These are phyloP conservation scores for Osmerus eperlanus DNA, from an alignment of 2,113 vertebrate species.

Conservation along the genomic window DNA sequence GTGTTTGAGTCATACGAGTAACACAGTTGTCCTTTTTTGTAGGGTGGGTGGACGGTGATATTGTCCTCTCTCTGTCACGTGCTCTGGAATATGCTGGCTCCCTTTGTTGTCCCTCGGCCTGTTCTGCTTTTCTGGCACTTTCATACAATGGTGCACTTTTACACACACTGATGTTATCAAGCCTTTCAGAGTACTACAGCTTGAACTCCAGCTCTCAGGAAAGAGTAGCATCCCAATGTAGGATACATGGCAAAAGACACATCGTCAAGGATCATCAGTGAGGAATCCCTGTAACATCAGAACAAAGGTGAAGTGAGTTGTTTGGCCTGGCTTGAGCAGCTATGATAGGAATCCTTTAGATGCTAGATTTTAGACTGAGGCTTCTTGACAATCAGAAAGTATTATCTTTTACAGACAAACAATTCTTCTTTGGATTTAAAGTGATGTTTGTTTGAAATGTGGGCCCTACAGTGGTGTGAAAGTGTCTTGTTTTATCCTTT, in stretches of 20 bases:
- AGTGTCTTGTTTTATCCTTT: not conserved
- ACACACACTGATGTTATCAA: slow-evolving; percentile 70
- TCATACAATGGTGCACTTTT: slow-evolving; percentile 77
- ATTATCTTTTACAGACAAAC: too few species aligned
- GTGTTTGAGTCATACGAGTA: slow-evolving; percentile 52
- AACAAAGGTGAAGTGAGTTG: slow-evolving; percentile 52
- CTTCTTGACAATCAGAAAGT: not conserved
- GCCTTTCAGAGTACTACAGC: slow-evolving; percentile 70
- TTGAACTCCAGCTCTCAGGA: slow-evolving; percentile 69
- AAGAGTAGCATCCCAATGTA: slow-evolving; percentile 62
- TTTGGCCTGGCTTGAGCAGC: slow-evolving; percentile 11
- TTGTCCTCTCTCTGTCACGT: slow-evolving; percentile 71
- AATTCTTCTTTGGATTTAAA: too few species aligned
- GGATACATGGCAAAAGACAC: slow-evolving; percentile 65
- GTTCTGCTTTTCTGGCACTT: slow-evolving; percentile 82
- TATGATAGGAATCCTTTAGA: slow-evolving; percentile 3
- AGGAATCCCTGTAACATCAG: slow-evolving; percentile 47
- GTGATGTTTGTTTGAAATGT: too few species aligned
- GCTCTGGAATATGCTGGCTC: slow-evolving; percentile 78
- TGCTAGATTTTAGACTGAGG: not conserved
- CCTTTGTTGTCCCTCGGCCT: slow-evolving; percentile 69
- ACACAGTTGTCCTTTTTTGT: slow-evolving; percentile 63
- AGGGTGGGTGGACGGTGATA: slow-evolving; percentile 62
- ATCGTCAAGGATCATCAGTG: slow-evolving; percentile 43
- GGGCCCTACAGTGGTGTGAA: not conserved